Evolutionary conservation across 2,797 vertebrate genomes (phyloP).

Genomic region (Liasis olivaceus): DNA sequence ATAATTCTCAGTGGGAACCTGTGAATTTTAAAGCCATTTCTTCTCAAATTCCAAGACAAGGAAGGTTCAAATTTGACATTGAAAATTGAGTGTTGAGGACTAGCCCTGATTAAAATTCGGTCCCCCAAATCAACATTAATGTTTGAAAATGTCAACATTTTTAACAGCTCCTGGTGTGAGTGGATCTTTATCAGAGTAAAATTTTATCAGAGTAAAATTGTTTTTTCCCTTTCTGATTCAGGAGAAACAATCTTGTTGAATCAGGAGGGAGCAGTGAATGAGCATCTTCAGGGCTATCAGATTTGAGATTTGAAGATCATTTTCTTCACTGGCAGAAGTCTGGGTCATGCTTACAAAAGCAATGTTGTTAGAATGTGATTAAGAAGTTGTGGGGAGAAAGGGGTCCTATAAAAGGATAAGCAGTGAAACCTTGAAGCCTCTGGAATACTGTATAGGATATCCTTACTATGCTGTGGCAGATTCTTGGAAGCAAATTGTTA

Average conservation of each 20-base stretch:
- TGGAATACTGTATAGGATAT: accelerated
- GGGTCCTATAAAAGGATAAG: not conserved
- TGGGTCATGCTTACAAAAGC: not conserved
- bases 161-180: not conserved
- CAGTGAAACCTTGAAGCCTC: accelerated
- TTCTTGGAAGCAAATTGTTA: not conserved
- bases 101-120: not conserved
- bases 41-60: not conserved
- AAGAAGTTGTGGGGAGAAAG: not conserved
- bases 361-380: not conserved
- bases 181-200: not conserved
- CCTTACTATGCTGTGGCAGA: not conserved
- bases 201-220: not conserved
- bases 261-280: not conserved
- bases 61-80: not conserved
- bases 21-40: not conserved
- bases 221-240: not conserved
- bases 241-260: not conserved
- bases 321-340: not conserved
- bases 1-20: not conserved
- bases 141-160: not conserved
- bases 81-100: not conserved
- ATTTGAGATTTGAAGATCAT: not conserved
- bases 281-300: not conserved
- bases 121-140: not conserved